These are phyloP conservation scores for Thaumetopoea pityocampa DNA, from an alignment of 1,140 invertebrate genomes.

Conservation along the genomic window DNA sequence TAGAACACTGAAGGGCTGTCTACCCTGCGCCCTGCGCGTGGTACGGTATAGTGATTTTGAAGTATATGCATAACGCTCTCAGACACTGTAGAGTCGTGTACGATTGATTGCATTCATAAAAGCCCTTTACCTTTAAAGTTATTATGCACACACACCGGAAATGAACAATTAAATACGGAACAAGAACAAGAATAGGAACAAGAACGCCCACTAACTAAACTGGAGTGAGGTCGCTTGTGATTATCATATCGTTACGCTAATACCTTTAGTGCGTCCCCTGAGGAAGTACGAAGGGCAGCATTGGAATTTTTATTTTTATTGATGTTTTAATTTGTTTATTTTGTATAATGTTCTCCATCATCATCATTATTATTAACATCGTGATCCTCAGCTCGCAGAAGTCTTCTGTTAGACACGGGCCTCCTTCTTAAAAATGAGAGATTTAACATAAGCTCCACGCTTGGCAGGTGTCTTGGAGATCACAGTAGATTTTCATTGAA, in stretches of 20 bases:
- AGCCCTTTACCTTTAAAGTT: constrained; percentile 28
- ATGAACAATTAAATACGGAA: constrained; percentile 26
- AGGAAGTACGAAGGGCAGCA: not conserved
- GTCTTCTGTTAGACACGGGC: no score
- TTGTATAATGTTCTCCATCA: no score
- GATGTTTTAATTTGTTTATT: not conserved
- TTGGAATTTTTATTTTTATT: not conserved
- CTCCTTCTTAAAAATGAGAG: no score
- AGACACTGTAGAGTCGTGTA: no score
- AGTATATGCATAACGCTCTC: constrained; percentile 15
- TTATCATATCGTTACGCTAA: constrained; percentile 21
- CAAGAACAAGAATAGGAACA: constrained; percentile 33
- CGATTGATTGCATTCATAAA: constrained; percentile 65
- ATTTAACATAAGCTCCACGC: no score
- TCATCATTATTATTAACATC: no score
- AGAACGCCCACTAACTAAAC: constrained; percentile 30
- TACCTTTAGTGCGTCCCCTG: constrained; percentile 7
- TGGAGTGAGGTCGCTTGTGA: constrained; percentile 20
- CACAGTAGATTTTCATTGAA: no score
- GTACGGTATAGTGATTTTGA: no score
- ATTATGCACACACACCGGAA: constrained; percentile 53
- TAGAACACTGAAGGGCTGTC: no score
- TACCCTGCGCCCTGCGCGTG: no score
- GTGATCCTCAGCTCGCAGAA: no score
- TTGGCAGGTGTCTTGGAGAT: no score